Evolutionary conservation across 2,888 invertebrate species (phyloP), one percentile per base, ranked within the genome.

Genomic region (Spodoptera littoralis): DNA sequence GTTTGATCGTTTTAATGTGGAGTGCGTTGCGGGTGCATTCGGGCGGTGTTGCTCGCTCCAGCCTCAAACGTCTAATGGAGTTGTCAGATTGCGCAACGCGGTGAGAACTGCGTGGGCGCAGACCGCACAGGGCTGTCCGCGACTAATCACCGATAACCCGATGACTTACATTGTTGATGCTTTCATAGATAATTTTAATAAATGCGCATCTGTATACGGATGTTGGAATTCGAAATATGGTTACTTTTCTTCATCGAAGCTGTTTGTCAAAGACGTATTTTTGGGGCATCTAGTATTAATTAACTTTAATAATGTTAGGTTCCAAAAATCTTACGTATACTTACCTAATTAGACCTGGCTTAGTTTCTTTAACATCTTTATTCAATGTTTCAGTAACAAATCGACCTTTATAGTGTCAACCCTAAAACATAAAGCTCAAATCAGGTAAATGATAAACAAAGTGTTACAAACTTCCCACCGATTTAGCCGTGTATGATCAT

Each of bases 1-100:
- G 88, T 90, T 90, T 85, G 90, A 89, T 92, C 88, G 90, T 86
- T 92, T 92, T 92, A 92, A 92, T 92, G 90, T 87, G 86, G 82
- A 86, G 87, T 84, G 85, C 76, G 78, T 77, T 80, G 78, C 80
- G 76, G 79, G 83, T 79, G 79, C 79, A 82, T 82, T 80, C 79
- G 74, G 64, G 60, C 79, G 72, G 83, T 78, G 76, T 70, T 64
- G 67, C 79, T 68, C 70, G 77, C 54, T 69, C 80, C 75, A 76
- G 74, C 80, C 70, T 76, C 80, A 71, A 77, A 87, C 83, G 78
- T 87, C 89, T 94, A 93, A 93, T 94, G 93, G 93, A 93, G 90
- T 82, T 88, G 91, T 91, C 88, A 79, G 88, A 85, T 92, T 92
- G 89, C 88, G 91, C 90, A 92, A 92, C 77, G 65, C 78, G 79